A percentile compares a stretch with the other conserved stretches of the same genome.
phyloP scores from a whole-genome alignment of 2,113 vertebrate genomes.

The Oryzias melastigma region DNA sequence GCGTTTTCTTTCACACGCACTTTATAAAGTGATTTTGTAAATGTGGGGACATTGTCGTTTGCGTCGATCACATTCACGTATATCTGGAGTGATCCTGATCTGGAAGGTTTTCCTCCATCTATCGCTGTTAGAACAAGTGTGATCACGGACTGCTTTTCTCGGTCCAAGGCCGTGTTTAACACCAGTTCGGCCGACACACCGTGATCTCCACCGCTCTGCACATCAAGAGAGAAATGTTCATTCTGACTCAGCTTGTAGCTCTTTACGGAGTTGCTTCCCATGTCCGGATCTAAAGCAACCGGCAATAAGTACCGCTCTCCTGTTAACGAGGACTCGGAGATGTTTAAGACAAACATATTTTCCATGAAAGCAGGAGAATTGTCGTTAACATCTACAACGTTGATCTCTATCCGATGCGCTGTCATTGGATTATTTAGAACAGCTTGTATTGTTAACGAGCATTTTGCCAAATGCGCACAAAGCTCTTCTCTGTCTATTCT shows the following conservation, averaged over 20 bases:
- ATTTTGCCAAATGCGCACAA: conserved; percentile 50
- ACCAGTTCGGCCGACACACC: conserved; percentile 60
- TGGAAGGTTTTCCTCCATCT: conserved; percentile 69
- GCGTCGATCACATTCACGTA: conserved; percentile 58
- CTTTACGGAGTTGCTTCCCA: conserved; percentile 65
- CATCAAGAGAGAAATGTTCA: conserved; percentile 69
- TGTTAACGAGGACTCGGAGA: conserved; percentile 9
- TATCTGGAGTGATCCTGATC: conserved; percentile 31
- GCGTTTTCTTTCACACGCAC: conserved; percentile 7
- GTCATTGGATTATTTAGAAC: conserved; percentile 61
- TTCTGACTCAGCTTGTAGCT: conserved; percentile 66
- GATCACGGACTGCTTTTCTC: conserved; percentile 57
- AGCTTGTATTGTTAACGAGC: conserved; percentile 60
- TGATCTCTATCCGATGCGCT: conserved; percentile 56
- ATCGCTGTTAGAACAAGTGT: conserved; percentile 57
- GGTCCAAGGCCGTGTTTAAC: conserved; percentile 59
- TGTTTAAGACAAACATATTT: conserved; percentile 10
- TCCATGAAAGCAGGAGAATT: conserved; percentile 64
- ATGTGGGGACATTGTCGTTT: conserved; percentile 11
- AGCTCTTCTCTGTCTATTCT: conserved; percentile 74
- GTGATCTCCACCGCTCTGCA: conserved; percentile 65
- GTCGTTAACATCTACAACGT: conserved; percentile 70
- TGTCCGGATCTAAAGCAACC: conserved; percentile 55
- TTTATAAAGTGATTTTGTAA: neutral
- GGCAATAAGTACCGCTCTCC: conserved; percentile 51